Conservation (phyloP, 1,140 invertebrate genomes). For the Drosophila miranda region DNA sequence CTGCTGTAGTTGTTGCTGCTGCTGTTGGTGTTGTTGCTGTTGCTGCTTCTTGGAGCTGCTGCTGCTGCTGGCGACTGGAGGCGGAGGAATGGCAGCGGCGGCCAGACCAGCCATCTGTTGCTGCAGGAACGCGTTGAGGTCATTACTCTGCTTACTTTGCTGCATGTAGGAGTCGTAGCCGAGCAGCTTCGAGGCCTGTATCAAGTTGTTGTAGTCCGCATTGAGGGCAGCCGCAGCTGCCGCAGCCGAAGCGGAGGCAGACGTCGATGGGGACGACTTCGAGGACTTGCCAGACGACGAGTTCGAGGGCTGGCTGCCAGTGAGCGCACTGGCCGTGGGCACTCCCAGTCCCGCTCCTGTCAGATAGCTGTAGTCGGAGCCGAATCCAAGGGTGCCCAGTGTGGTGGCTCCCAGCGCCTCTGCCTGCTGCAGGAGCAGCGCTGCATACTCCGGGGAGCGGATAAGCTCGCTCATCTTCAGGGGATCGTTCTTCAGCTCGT, state of each 20-base stretch:
- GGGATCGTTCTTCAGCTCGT: conserved; percentile 80
- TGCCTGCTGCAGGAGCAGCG: conserved; percentile 75
- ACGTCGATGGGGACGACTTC: conserved; percentile 45
- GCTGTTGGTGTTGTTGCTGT: conserved; percentile 45
- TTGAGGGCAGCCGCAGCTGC: conserved; percentile 68
- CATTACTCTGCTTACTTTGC: conserved; percentile 72
- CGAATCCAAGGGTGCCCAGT: conserved; percentile 75
- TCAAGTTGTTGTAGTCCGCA: conserved; percentile 77
- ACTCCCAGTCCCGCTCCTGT: conserved; percentile 53
- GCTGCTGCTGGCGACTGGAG: conserved; percentile 31
- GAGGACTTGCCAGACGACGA: conserved; percentile 59
- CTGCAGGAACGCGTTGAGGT: conserved; percentile 75
- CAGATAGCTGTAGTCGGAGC: conserved; percentile 72
- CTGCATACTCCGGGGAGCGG: conserved; percentile 78
- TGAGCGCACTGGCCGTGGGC: conserved; percentile 24
- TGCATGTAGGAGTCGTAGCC: conserved; percentile 81
- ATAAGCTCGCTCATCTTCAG: conserved; percentile 80
- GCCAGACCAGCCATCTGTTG: conserved; percentile 78
- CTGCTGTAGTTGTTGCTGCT: conserved; percentile 35
- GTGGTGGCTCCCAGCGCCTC: conserved; percentile 80
- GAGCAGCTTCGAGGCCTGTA: conserved; percentile 76
- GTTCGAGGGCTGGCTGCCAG: conserved; percentile 31
- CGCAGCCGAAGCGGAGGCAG: conserved; percentile 47
- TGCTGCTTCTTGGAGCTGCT: conserved; percentile 36
- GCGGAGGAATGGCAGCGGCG: conserved; percentile 58